Base-by-base conservation (phyloP, 2,113 vertebrate genomes). In the Paracanthobrama guichenoti region DNA sequence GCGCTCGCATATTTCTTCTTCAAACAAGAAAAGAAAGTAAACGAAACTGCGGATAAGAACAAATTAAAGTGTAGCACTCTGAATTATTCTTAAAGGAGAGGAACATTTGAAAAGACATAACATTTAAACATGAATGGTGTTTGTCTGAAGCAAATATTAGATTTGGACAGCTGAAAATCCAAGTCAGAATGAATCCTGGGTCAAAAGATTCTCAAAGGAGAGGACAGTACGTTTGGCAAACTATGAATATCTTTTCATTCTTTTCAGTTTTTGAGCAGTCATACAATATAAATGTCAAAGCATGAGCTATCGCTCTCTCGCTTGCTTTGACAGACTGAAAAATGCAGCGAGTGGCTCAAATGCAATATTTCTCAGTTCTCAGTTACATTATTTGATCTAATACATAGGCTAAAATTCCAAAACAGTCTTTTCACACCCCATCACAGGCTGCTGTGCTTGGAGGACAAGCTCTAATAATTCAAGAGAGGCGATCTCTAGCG, bases 231-330 rank as follows among this genome's bases (percentile, higher is more conserved):
- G 24, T 55, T 66, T 3, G 0, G 46, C 39, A 67, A 81, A 8
- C 60, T 16, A 73, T 57, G 66, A 50, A 82, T 31, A 39, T 39
- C 12, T 57, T 67, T 78, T 74, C 79, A 10, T n/a, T 72, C 18
- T 46, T 74, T 78, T 74, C 79, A 14, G 31, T 72, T 59, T 71
- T 77, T 74, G 39, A 64, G 31, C 81, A 10, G 60, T 72, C 74
- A 57, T 42, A 57, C 24, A 76, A 14, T 24, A 62, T 74, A 59
- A 80, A 35, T 44, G 85, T 69, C 48, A 75, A 79, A 84, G 9
- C 22, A 14, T 22, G 57, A 72, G 60, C 71, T 77, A 87, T 90
- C 91, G 82, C 82, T 90, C 81, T 79, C 83, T 86, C 79, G 72
- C 85, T 86, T 79, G 88, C 91, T 88, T 84, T 89, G 79, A 10